phyloP scores from a whole-genome alignment of 2,113 vertebrate species.

The Rhinopomastus cyanomelas region DNA sequence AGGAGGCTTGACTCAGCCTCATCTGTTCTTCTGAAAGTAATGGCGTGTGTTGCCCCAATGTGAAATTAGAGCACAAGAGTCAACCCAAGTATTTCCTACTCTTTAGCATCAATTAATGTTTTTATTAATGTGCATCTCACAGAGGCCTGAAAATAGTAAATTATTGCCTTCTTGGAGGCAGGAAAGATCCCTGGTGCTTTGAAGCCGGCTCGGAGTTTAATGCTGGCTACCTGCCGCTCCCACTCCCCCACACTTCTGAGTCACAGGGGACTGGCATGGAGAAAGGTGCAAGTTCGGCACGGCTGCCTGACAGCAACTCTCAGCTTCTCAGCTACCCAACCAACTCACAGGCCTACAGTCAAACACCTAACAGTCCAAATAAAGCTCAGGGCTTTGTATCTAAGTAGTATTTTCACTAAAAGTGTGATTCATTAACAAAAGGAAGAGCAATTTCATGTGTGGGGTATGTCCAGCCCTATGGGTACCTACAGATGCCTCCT shows the following conservation, averaged over 20 bases:
- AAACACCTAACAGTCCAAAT: not conserved
- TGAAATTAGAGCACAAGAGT: not conserved
- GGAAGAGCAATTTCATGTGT: not conserved
- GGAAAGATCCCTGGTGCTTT: slow-evolving; percentile 22
- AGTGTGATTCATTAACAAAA: not conserved
- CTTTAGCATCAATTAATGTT: not conserved
- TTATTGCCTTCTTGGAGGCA: slow-evolving; percentile 23
- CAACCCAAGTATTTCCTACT: not conserved
- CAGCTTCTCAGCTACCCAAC: not conserved
- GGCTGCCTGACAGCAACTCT: not conserved
- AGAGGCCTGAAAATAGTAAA: slow-evolving; percentile 2
- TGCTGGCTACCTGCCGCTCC: not conserved
- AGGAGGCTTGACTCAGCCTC: not conserved
- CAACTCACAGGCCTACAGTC: not conserved
- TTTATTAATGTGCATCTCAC: not conserved
- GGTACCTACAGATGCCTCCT: not conserved
- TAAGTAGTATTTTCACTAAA: not conserved
- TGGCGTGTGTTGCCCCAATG: not conserved
- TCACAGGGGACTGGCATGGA: not conserved
- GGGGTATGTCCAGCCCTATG: not conserved
- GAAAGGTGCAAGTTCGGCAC: not conserved
- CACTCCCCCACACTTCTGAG: not conserved
- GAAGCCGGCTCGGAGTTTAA: not conserved
- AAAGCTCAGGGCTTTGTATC: not conserved
- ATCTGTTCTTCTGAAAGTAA: not conserved